Conservation (phyloP, 2,797 vertebrate genomes). For the Chaetophractus vellerosus region DNA sequence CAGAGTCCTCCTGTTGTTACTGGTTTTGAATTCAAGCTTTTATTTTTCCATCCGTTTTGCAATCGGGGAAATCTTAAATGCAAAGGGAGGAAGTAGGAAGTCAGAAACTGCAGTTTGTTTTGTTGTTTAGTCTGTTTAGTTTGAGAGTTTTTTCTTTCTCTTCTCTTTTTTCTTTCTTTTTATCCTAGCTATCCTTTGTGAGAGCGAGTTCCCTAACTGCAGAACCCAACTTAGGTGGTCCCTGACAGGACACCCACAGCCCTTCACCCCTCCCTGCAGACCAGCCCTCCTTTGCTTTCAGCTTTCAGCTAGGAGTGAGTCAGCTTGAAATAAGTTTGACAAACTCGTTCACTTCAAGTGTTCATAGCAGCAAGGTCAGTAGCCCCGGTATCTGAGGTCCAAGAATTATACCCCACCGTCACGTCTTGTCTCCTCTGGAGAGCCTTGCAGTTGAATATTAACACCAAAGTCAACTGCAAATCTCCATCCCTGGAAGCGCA, state of each 20-base stretch:
- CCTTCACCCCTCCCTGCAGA: neutral
- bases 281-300: neutral
- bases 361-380: neutral
- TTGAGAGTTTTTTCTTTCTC: neutral
- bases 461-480: neutral
- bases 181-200: neutral
- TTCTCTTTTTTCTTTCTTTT: neutral
- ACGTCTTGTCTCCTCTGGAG: neutral
- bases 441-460: neutral
- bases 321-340: neutral
- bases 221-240: neutral
- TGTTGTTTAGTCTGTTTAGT: neutral
- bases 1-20: neutral
- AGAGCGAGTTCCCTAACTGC: neutral
- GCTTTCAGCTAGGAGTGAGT: neutral
- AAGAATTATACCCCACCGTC: neutral
- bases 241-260: neutral
- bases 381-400: neutral
- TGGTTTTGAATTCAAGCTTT: neutral
- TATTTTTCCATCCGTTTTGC: slow-evolving; percentile 32
- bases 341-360: neutral
- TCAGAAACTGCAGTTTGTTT: neutral
- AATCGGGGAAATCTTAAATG: neutral
- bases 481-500: neutral
- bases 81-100: neutral